Conservation (phyloP, 2,888 invertebrate species). For the Drosophila aldrichi region DNA sequence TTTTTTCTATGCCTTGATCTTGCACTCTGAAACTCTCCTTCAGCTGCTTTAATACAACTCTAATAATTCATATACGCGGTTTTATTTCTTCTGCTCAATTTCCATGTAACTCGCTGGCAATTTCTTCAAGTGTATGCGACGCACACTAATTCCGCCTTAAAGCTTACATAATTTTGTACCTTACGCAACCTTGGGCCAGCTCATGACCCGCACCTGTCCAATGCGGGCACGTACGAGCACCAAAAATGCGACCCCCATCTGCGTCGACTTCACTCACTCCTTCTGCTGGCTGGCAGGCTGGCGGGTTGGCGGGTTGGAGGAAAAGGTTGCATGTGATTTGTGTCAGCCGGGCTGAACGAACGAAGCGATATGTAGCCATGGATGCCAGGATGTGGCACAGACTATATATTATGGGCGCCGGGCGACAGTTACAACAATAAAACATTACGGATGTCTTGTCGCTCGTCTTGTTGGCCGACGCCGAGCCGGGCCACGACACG, state of each 20-base stretch:
- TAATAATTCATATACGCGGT: neutral
- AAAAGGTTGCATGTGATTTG: constrained; percentile 77
- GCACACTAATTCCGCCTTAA: constrained; percentile 62
- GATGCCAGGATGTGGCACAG: constrained; percentile 63
- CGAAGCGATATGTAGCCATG: constrained; percentile 18
- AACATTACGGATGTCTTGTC: constrained; percentile 75
- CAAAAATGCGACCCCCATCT: constrained; percentile 51
- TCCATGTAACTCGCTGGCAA: neutral
- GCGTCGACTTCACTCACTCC: neutral
- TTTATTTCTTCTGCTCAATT: neutral
- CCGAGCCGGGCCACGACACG: constrained; percentile 17
- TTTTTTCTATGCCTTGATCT: neutral
- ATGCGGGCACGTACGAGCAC: constrained; percentile 67
- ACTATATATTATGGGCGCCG: constrained; percentile 72
- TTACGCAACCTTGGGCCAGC: constrained; percentile 48
- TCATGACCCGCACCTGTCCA: constrained; percentile 48
- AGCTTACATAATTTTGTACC: constrained; percentile 74
- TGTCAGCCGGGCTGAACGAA: constrained; percentile 54
- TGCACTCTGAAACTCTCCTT: neutral
- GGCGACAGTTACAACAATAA: constrained; percentile 80
- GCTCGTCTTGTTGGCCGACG: constrained; percentile 44
- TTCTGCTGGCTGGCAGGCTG: neutral
- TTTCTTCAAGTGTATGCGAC: constrained; percentile 11
- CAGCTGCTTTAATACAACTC: neutral
- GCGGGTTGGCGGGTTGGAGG: neutral